Evolutionary conservation across 2,888 invertebrate genomes (phyloP).

Genomic region (Caenorhabditis sulstoni): DNA sequence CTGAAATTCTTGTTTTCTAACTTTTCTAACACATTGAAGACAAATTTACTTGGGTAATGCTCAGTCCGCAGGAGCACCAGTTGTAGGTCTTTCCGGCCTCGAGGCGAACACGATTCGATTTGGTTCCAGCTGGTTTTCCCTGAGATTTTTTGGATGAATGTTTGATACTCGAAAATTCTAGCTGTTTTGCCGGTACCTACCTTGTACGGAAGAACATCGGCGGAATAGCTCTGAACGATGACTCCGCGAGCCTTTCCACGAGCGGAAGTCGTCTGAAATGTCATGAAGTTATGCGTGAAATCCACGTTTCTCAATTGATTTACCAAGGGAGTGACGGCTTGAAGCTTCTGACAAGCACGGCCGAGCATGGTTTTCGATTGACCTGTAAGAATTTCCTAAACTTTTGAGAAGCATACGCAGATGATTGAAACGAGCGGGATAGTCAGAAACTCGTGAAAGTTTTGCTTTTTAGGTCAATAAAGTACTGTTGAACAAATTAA

Average conservation of each 20-base stretch:
- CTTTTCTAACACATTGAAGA: no score
- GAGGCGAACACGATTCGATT: slow-evolving; percentile 67
- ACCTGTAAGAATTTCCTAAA: slow-evolving; percentile 1
- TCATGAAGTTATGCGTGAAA: neutral
- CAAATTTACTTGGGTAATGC: slow-evolving; percentile 85
- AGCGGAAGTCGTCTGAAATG: slow-evolving; percentile 49
- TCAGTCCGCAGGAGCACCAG: slow-evolving; percentile 95
- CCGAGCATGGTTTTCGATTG: slow-evolving; percentile 49
- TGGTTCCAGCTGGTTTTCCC: slow-evolving; percentile 66
- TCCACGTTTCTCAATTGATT: neutral
- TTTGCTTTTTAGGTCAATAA: no score
- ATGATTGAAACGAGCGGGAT: neutral
- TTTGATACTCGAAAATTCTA: no score
- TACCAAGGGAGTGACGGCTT: slow-evolving; percentile 46
- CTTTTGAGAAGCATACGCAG: neutral
- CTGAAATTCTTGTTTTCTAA: slow-evolving; percentile 82
- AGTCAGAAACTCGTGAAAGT: no score
- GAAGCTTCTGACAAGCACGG: slow-evolving; percentile 55
- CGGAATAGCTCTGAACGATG: slow-evolving; percentile 66
- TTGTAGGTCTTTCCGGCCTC: slow-evolving; percentile 87
- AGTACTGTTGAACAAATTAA: no score
- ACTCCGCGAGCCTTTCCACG: slow-evolving; percentile 69
- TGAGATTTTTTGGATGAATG: no score
- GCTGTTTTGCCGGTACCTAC: slow-evolving; percentile 10
- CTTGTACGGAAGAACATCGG: slow-evolving; percentile 70